These are phyloP conservation scores for Bombus huntii DNA, from an alignment of 1,140 invertebrate species.

Conservation along the genomic window DNA sequence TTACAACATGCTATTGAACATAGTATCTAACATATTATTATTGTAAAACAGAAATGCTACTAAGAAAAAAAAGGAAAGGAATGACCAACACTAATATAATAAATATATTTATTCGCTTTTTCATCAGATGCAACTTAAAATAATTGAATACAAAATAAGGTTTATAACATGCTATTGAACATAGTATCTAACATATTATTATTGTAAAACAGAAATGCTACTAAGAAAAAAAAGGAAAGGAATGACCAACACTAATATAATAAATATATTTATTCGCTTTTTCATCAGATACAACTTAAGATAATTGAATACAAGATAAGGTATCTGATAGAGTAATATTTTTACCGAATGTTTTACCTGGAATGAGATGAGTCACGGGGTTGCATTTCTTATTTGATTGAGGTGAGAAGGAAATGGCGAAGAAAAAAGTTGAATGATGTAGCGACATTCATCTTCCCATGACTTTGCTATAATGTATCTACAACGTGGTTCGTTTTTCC, in stretches of 20 bases:
- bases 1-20: no score
- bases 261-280: neutral
- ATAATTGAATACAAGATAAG: neutral
- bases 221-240: neutral
- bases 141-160: neutral
- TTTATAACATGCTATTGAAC: no score
- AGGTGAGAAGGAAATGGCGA: neutral
- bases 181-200: no score
- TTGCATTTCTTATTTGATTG: constrained; percentile 7
- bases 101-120: neutral
- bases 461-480: constrained; percentile 4
- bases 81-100: neutral
- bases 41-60: neutral
- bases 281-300: neutral
- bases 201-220: neutral
- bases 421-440: neutral
- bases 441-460: neutral
- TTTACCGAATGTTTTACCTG: neutral
- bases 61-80: neutral
- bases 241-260: neutral
- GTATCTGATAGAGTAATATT: neutral
- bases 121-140: neutral
- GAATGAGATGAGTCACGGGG: neutral
- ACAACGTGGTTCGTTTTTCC: neutral
- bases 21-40: no score